Percentiles rank a stretch among this genome's conserved stretches.
phyloP scores from a whole-genome alignment of 2,888 invertebrate species.

The Agapostemon virescens region DNA sequence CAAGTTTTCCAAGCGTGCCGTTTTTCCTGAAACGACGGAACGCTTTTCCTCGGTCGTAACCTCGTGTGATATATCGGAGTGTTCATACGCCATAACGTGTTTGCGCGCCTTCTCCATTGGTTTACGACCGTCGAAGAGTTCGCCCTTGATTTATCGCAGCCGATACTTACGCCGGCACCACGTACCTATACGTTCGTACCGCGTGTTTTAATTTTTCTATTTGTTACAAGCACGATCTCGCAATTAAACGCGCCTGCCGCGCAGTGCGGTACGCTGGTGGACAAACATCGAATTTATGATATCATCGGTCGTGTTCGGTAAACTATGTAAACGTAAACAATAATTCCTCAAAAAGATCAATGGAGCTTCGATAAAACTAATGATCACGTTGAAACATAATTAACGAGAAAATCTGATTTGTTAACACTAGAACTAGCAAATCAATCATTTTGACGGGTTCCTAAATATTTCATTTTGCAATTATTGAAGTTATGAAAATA shows the following conservation, averaged over 20 bases:
- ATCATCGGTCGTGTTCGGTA: no score
- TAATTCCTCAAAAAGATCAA: no score
- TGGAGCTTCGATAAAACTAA: no score
- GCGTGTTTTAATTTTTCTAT: constrained; percentile 39
- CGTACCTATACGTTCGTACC: neutral
- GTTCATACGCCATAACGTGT: constrained; percentile 51
- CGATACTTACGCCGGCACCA: constrained; percentile 14
- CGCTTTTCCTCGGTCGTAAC: constrained; percentile 46
- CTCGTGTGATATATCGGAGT: constrained; percentile 49
- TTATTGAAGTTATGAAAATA: no score
- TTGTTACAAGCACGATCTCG: neutral
- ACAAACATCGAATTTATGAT: no score
- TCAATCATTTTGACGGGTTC: no score
- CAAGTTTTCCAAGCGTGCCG: constrained; percentile 28
- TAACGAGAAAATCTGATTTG: no score
- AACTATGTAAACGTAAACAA: no score
- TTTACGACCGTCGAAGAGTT: constrained; percentile 55
- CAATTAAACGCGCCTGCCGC: neutral
- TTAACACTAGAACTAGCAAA: no score
- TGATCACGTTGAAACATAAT: no score
- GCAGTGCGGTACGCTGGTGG: no score
- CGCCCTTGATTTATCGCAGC: constrained; percentile 43
- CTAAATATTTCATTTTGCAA: no score
- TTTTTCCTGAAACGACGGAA: constrained; percentile 43
- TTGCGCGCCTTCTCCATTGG: constrained; percentile 51